Conservation (phyloP, 2,888 invertebrate species). For the Lochmaea crataegi region DNA sequence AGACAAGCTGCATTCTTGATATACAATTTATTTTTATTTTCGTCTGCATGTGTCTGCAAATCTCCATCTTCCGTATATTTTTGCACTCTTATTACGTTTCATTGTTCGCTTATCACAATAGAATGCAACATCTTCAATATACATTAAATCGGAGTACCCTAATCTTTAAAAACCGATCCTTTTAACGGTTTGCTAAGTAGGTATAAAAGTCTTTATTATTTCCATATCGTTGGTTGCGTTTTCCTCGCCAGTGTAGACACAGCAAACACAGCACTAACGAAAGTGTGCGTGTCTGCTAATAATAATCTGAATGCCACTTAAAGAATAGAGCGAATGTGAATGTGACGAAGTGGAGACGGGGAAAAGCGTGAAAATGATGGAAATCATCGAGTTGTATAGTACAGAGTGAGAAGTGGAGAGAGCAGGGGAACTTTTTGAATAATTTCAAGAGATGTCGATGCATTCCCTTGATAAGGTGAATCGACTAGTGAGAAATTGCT, state of each 20-base stretch:
- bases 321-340: constrained; percentile 21
- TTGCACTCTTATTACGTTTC: neutral
- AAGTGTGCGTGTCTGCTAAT: constrained; percentile 32
- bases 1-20: too few species aligned
- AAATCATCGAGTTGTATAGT: constrained; percentile 6
- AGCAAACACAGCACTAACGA: constrained; percentile 10
- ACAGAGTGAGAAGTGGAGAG: neutral
- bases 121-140: neutral
- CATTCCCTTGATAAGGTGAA: neutral
- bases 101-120: neutral
- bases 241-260: constrained; percentile 1
- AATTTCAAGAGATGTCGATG: constrained; percentile 2
- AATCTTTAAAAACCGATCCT: constrained; percentile 10
- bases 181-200: constrained; percentile 3
- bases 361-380: constrained; percentile 22
- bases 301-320: constrained; percentile 31
- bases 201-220: constrained; percentile 15
- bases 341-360: constrained; percentile 21
- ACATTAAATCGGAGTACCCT: neutral
- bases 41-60: too few species aligned
- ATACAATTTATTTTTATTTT: too few species aligned
- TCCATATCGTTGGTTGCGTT: constrained; percentile 12
- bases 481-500: neutral
- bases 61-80: neutral
- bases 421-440: neutral